Evolutionary conservation across 2,113 vertebrate genomes (phyloP).

Genomic region (Pseudorhombus dupliciocellatus): DNA sequence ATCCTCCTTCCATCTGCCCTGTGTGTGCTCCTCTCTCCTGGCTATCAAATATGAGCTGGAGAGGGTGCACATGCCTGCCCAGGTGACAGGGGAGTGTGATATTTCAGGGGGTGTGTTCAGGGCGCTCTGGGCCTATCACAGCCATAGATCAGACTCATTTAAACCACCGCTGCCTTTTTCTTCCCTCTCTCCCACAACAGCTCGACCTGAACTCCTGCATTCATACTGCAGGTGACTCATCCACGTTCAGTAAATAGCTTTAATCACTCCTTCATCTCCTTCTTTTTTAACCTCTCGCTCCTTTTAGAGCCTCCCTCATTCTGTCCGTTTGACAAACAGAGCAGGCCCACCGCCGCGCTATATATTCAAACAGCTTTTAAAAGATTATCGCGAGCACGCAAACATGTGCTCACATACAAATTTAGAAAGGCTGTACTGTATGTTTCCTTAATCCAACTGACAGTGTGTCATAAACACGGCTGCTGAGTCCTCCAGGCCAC

Average conservation of each 20-base stretch:
- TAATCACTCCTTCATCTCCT: slow-evolving; percentile 27
- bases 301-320: slow-evolving; percentile 12
- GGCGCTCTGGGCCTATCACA: slow-evolving; percentile 37
- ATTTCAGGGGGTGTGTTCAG: slow-evolving; percentile 63
- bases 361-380: slow-evolving; percentile 55
- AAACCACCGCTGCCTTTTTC: slow-evolving; percentile 43
- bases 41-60: slow-evolving; percentile 40
- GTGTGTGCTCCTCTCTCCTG: neutral
- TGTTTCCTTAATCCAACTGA: slow-evolving; percentile 67
- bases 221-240: slow-evolving; percentile 45
- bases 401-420: slow-evolving; percentile 40
- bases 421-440: slow-evolving; percentile 53
- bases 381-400: slow-evolving; percentile 41
- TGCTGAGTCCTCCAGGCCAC: slow-evolving; percentile 59
- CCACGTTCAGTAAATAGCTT: slow-evolving; percentile 41
- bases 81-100: slow-evolving; percentile 55
- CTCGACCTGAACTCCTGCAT: slow-evolving; percentile 34
- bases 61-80: slow-evolving; percentile 50
- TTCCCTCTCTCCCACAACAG: slow-evolving; percentile 15
- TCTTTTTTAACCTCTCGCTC: slow-evolving; percentile 31
- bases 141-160: slow-evolving; percentile 59
- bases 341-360: neutral
- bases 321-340: slow-evolving; percentile 16
- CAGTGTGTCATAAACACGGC: slow-evolving; percentile 60
- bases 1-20: slow-evolving; percentile 10